phyloP scores from a whole-genome alignment of 2,888 invertebrate species.

The Drosophila maculinotata region DNA sequence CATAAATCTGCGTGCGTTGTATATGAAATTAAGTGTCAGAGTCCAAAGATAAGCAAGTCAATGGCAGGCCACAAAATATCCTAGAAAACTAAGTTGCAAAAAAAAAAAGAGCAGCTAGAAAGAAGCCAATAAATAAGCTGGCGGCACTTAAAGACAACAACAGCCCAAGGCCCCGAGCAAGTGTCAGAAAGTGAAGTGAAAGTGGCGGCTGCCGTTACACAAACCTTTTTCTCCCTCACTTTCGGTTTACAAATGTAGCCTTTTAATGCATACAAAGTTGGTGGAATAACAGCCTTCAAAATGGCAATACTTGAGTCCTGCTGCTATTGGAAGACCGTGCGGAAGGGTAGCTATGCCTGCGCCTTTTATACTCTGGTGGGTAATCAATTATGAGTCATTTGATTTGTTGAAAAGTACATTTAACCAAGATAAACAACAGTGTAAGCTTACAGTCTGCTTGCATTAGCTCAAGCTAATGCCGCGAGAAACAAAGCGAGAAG shows the following conservation, averaged over 20 bases:
- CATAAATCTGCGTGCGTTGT: slow-evolving; percentile 69
- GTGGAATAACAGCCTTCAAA: slow-evolving; percentile 27
- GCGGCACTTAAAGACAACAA: slow-evolving; percentile 39
- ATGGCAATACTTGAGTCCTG: slow-evolving; percentile 84
- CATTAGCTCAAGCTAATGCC: not conserved
- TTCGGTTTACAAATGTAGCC: slow-evolving; percentile 22
- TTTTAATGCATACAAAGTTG: slow-evolving; percentile 38
- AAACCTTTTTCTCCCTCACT: slow-evolving; percentile 2
- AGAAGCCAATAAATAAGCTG: slow-evolving; percentile 48
- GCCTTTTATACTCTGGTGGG: slow-evolving; percentile 77
- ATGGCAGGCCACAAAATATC: slow-evolving; percentile 37
- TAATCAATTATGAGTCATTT: slow-evolving; percentile 55
- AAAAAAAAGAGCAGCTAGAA: slow-evolving; percentile 13
- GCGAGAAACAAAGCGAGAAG: not conserved
- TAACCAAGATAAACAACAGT: slow-evolving; percentile 7
- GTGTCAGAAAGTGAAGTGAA: slow-evolving; percentile 63
- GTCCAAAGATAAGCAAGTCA: slow-evolving; percentile 40
- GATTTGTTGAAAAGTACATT: slow-evolving; percentile 38
- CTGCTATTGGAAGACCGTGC: slow-evolving; percentile 84
- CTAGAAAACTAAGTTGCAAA: slow-evolving; percentile 9
- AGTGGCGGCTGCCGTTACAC: slow-evolving; percentile 72
- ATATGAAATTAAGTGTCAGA: slow-evolving; percentile 65
- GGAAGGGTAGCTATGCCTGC: slow-evolving; percentile 82
- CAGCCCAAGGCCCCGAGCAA: slow-evolving; percentile 37
- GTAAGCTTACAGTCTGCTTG: not conserved